Evolutionary conservation across 2,113 vertebrate species (phyloP).

Genomic region (Sminthopsis crassicaudata): DNA sequence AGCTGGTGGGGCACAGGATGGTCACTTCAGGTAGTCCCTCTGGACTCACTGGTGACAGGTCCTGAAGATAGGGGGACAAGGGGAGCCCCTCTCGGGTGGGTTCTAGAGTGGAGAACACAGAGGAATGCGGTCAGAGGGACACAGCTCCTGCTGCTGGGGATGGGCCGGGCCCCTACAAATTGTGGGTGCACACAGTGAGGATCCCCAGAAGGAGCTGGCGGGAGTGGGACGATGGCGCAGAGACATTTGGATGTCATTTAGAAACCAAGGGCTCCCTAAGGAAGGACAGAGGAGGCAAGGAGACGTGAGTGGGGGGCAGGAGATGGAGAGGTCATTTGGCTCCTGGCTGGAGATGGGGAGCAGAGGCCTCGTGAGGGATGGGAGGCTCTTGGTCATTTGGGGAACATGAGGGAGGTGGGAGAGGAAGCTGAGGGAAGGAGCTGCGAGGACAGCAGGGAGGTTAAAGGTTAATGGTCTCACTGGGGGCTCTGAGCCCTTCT

Average conservation of each 20-base stretch:
- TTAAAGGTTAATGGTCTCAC: neutral
- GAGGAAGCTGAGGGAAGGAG: neutral
- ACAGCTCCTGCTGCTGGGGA: neutral
- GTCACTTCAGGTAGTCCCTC: neutral
- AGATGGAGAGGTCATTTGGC: neutral
- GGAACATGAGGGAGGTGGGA: neutral
- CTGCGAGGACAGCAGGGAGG: neutral
- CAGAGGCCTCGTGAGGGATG: neutral
- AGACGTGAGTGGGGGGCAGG: neutral
- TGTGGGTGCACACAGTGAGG: neutral
- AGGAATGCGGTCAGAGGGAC: neutral
- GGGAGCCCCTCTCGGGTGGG: neutral
- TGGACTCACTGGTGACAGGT: neutral
- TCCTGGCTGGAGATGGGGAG: neutral
- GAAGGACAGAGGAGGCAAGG: neutral
- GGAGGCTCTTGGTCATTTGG: neutral
- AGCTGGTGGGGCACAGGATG: neutral
- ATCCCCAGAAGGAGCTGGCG: neutral
- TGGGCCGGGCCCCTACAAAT: neutral
- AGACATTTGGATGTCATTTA: neutral
- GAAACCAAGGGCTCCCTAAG: neutral
- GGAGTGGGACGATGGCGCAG: neutral
- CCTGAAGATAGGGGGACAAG: neutral
- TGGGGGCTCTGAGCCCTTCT: neutral
- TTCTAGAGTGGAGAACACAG: neutral